A percentile compares a stretch with the other conserved stretches of the same genome.
Evolutionary conservation across 2,888 invertebrate genomes (phyloP).

Genomic region (Ctenicera cuprea): DNA sequence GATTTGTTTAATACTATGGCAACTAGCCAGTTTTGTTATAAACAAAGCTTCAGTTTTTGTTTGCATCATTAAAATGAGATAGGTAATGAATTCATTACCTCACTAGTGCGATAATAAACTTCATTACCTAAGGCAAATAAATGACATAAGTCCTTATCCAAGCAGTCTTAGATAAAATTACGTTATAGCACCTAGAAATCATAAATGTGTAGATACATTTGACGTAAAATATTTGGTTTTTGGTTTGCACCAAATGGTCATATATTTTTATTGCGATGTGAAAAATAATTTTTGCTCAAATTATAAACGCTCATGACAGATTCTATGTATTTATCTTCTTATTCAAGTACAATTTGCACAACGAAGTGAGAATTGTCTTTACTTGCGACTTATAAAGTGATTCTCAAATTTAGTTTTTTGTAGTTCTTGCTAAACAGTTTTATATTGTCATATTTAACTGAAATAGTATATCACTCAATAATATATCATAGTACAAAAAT

Average conservation of each 20-base stretch:
- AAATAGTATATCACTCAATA: conserved; percentile 1
- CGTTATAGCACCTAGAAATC: neutral
- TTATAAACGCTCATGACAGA: neutral
- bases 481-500: neutral
- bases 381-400: neutral
- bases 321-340: neutral
- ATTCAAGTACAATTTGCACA: conserved; percentile 8
- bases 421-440: neutral
- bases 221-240: neutral
- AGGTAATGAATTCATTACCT: too few species aligned
- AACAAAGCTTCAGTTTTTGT: too few species aligned
- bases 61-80: too few species aligned
- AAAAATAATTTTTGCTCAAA: too few species aligned
- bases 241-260: neutral
- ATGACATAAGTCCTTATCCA: too few species aligned
- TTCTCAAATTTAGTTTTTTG: conserved; percentile 1
- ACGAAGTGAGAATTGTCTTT: conserved; percentile 2
- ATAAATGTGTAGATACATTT: neutral
- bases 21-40: too few species aligned
- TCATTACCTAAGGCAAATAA: too few species aligned
- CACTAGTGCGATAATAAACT: too few species aligned
- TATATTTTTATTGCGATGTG: too few species aligned
- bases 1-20: too few species aligned
- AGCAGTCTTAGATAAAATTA: too few species aligned
- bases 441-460: neutral